Evolutionary conservation across 2,888 invertebrate genomes (phyloP), one percentile per base, ranked within the genome.

Genomic region (Ochropleura plecta): DNA sequence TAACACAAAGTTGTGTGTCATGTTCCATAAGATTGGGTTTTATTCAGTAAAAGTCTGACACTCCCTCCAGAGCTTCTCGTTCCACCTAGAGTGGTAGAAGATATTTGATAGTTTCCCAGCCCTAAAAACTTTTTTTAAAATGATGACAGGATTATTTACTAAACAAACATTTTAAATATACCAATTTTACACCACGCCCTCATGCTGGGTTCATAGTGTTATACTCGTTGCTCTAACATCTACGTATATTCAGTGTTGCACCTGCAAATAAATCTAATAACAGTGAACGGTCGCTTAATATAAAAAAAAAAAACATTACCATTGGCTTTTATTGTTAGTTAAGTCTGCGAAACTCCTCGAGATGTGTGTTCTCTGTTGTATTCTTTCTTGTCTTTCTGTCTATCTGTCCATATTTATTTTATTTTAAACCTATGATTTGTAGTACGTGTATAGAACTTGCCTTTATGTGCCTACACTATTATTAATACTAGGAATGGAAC

Each of bases 311-410:
- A 60, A 30, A 14, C 8, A 51, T n/a, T 53, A 16, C 3, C 16
- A 40, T 42, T 44, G 0, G 30, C 49, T 75, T 78, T 68, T 8
- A 1, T 7, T 72, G 14, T 49, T 7, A 40, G 20, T 57, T 20
- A 48, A 63, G 85, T 85, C 76, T 87, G 83, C 73, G 73, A 73
- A 87, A 68, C 60, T 42, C 44, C 49, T 76, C n/a, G n/a, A 62
- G 0, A 44, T 65, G 20, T 64, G 49, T 79, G 51, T 68, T 80
- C 30, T 75, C 73, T 79, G 70, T 71, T 82, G 63, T 73, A 70
- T 74, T 85, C 70, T 79, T 60, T 81, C 77, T 78, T 82, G 73
- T 86, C 86, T 82, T 71, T 82, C 82, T 76, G 49, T 82, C 53
- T 82, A 49, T 66, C 55, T 77, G 72, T 85, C 55, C 51, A 65